These are phyloP conservation scores for Drosophila setosimentum DNA, from an alignment of 2,888 invertebrate species.

Conservation along the genomic window DNA sequence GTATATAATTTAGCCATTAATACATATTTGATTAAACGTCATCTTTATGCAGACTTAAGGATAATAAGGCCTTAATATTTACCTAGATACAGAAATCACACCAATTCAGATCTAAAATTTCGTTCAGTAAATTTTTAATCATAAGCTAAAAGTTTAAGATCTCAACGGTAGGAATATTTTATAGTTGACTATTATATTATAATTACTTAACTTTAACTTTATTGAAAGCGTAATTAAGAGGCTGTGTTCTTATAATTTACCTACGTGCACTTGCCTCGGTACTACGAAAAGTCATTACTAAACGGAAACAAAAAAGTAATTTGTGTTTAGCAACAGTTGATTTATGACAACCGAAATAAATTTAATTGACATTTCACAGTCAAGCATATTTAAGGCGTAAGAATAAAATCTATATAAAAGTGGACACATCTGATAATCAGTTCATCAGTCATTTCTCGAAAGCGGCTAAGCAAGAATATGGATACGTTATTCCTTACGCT, in stretches of 20 bases:
- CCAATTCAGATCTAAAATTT: background rate
- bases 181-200: background rate
- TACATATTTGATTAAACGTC: too few species aligned
- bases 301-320: slow-evolving; percentile 45
- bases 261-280: slow-evolving; percentile 19
- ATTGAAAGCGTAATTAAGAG: background rate
- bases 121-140: background rate
- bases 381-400: slow-evolving; percentile 24
- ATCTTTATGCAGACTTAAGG: too few species aligned
- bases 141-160: too few species aligned
- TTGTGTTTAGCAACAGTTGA: slow-evolving; percentile 40
- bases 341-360: slow-evolving; percentile 20
- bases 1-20: too few species aligned
- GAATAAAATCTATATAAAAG: slow-evolving; percentile 54
- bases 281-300: slow-evolving; percentile 33
- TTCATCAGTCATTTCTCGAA: slow-evolving; percentile 40
- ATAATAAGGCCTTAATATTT: too few species aligned
- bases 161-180: background rate
- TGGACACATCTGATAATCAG: slow-evolving; percentile 11
- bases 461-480: slow-evolving; percentile 25
- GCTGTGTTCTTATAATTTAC: background rate
- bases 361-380: slow-evolving; percentile 38
- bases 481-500: slow-evolving; percentile 18
- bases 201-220: background rate
- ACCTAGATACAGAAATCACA: background rate